Evolutionary conservation across 2,797 vertebrate species (phyloP).

Genomic region (Chaenodraco wilsoni): DNA sequence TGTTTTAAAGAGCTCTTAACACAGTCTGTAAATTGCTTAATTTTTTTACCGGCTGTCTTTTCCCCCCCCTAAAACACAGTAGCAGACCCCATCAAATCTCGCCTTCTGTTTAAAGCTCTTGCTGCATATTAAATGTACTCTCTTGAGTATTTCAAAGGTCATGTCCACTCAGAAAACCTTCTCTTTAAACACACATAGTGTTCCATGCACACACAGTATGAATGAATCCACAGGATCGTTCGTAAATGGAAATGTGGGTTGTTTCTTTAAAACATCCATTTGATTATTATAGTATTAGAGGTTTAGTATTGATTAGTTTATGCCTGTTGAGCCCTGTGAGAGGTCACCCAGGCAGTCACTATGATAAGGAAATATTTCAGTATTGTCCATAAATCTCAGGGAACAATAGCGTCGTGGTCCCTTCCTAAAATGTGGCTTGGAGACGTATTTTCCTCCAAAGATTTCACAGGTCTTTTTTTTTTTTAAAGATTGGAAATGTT

Average conservation of each 20-base stretch:
- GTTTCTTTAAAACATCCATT: slow-evolving; percentile 12
- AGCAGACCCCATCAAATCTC: slow-evolving; percentile 71
- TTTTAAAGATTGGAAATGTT: slow-evolving; percentile 40
- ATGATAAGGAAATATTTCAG: slow-evolving; percentile 60
- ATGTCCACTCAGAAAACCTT: slow-evolving; percentile 44
- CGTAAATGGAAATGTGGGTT: no score
- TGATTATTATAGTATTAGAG: not conserved
- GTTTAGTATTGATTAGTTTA: slow-evolving; percentile 8
- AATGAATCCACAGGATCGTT: not conserved
- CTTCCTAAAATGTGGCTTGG: slow-evolving; percentile 45
- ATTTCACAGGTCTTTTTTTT: slow-evolving; percentile 11
- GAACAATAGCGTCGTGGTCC: slow-evolving; percentile 58
- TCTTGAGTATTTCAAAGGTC: slow-evolving; percentile 56
- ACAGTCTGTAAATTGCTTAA: slow-evolving; percentile 64
- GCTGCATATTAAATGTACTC: slow-evolving; percentile 44
- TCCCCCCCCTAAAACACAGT: slow-evolving; percentile 48
- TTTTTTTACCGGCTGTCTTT: slow-evolving; percentile 41
- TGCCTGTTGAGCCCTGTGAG: slow-evolving; percentile 13
- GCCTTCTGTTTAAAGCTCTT: slow-evolving; percentile 55
- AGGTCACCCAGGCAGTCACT: slow-evolving; percentile 34
- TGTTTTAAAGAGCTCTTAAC: slow-evolving; percentile 54
- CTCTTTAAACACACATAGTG: slow-evolving; percentile 26
- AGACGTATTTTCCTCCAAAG: slow-evolving; percentile 44
- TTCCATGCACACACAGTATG: slow-evolving; percentile 4
- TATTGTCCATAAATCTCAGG: slow-evolving; percentile 54